phyloP scores from a whole-genome alignment of 2,888 invertebrate genomes.

The Hirudinaria manillensis region DNA sequence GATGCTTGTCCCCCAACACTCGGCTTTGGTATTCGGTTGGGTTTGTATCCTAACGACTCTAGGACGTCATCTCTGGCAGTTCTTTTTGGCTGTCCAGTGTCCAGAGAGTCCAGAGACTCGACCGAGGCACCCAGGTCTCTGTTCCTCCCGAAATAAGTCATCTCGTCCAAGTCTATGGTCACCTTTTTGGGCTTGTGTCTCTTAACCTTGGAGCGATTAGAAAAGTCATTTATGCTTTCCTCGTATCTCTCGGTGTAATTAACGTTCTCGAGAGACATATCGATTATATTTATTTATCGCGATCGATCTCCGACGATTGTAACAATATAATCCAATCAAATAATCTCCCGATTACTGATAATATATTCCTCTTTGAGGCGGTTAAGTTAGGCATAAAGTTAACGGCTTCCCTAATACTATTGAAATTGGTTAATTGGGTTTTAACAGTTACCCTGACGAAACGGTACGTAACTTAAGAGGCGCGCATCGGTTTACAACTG shows the following conservation, averaged over 20 bases:
- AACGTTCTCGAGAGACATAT: background rate
- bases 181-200: slow-evolving; percentile 22
- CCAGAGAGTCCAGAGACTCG: slow-evolving; percentile 19
- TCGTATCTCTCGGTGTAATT: slow-evolving; percentile 26
- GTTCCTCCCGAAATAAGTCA: no score
- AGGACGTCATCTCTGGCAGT: slow-evolving; percentile 33
- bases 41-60: slow-evolving; percentile 33
- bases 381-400: no score
- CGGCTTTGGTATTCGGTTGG: slow-evolving; percentile 20
- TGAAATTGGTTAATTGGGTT: no score
- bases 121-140: slow-evolving; percentile 9
- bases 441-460: no score
- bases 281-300: background rate
- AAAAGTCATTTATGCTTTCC: slow-evolving; percentile 12
- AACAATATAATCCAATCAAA: no score
- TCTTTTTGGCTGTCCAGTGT: background rate
- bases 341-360: no score
- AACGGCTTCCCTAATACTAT: no score
- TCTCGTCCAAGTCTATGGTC: background rate
- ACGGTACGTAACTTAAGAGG: no score
- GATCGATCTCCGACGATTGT: background rate
- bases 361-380: no score
- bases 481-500: no score
- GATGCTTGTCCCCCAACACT: background rate
- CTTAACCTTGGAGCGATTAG: slow-evolving; percentile 11